Evolutionary conservation across 1,140 invertebrate genomes (phyloP).

Genomic region (Reticulitermes speratus): DNA sequence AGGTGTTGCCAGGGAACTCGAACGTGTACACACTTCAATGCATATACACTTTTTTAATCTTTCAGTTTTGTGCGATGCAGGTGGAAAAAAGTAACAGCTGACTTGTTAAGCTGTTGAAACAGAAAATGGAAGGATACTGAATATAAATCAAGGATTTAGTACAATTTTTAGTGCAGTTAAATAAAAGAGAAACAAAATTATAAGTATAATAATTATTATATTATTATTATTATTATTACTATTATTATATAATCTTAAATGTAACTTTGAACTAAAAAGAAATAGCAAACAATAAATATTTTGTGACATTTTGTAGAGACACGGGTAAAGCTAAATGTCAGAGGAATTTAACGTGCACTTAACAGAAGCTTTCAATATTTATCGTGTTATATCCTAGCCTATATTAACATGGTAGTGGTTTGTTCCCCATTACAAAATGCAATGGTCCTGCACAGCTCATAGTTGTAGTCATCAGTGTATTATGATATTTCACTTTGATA

Average conservation of each 20-base stretch:
- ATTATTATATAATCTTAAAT: slow-evolving; percentile 10
- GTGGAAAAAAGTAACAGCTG: not conserved
- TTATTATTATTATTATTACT: not conserved
- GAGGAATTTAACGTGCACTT: slow-evolving; percentile 15
- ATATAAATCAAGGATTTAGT: not conserved
- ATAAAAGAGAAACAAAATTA: slow-evolving; percentile 10
- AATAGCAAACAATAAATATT: slow-evolving; percentile 11
- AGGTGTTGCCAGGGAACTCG: slow-evolving; percentile 49
- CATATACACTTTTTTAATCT: slow-evolving; percentile 32
- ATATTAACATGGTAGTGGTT: too few relatives aligned
- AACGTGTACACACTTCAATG: slow-evolving; percentile 43
- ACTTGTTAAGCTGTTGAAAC: not conserved
- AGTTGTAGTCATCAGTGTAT: not conserved
- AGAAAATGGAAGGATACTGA: slow-evolving; percentile 4
- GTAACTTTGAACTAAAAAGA: not conserved
- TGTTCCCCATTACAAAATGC: too few relatives aligned
- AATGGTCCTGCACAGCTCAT: too few relatives aligned
- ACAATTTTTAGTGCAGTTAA: slow-evolving; percentile 14
- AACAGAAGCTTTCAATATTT: not conserved
- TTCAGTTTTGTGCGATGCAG: not conserved
- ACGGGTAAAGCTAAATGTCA: not conserved
- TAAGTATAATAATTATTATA: not conserved
- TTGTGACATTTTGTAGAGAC: slow-evolving; percentile 15
- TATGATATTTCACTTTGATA: not conserved
- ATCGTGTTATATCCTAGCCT: not conserved